phyloP scores from a whole-genome alignment of 2,113 vertebrate genomes.

The Upupa epops region DNA sequence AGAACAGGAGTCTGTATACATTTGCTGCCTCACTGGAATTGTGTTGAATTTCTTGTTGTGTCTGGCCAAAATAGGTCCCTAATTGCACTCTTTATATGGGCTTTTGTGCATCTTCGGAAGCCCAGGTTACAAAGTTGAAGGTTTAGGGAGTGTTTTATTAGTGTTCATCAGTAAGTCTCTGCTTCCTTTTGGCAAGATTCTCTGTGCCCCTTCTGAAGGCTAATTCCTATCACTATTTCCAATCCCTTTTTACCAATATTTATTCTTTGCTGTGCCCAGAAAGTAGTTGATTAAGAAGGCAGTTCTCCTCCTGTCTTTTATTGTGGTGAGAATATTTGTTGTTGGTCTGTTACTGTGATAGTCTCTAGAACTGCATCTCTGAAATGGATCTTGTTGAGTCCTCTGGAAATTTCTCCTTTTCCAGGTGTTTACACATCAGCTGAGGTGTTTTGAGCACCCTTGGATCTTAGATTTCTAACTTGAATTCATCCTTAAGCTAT shows the following conservation, averaged over 20 bases:
- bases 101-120: neutral
- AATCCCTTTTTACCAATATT: conserved; percentile 34
- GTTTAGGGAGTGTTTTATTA: conserved; percentile 14
- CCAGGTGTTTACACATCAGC: conserved; percentile 13
- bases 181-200: conserved; percentile 19
- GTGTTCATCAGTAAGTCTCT: neutral
- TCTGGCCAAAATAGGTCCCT: neutral
- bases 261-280: neutral
- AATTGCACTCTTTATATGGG: neutral
- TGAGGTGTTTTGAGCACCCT: conserved; percentile 22
- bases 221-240: neutral
- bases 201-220: neutral
- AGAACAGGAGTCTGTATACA: neutral
- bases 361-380: neutral
- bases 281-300: neutral
- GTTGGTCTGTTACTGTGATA: neutral
- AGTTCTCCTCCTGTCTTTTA: neutral
- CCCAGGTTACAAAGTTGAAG: neutral
- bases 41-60: neutral
- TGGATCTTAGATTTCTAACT: neutral
- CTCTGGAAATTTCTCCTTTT: conserved; percentile 17
- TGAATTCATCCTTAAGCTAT: conserved; percentile 1
- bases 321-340: neutral
- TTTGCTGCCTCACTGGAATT: neutral
- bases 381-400: conserved; percentile 4